These are phyloP conservation scores for Staurois parvus DNA, from an alignment of 2,797 vertebrate species.

Conservation along the genomic window DNA sequence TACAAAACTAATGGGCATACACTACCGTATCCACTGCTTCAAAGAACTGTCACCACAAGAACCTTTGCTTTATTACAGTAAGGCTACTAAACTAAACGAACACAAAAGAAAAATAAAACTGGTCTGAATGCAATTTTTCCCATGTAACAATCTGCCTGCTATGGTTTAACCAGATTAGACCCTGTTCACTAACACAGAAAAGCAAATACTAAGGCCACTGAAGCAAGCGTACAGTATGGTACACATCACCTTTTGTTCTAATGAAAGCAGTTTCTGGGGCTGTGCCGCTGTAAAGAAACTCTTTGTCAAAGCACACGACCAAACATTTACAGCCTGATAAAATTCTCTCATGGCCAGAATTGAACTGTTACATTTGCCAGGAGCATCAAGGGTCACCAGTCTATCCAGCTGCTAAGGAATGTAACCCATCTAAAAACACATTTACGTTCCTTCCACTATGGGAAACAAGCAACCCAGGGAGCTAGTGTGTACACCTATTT, in stretches of 20 bases:
- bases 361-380: constrained; percentile 7
- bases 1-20: too few relatives aligned
- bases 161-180: constrained; percentile 26
- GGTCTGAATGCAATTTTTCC: neutral
- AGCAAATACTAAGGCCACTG: constrained; percentile 5
- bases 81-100: too few relatives aligned
- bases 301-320: constrained; percentile 30
- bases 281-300: neutral
- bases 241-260: constrained; percentile 40
- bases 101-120: neutral
- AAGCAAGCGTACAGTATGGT: constrained; percentile 25
- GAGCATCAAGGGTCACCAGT: neutral
- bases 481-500: too few relatives aligned
- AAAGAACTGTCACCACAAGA: too few relatives aligned
- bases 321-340: constrained; percentile 25
- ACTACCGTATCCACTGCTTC: too few relatives aligned
- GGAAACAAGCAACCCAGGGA: neutral
- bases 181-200: constrained; percentile 26
- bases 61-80: too few relatives aligned
- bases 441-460: neutral
- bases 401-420: neutral
- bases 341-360: constrained; percentile 8
- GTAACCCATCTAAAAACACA: neutral
- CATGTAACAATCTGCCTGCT: constrained; percentile 9
- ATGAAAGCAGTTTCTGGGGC: constrained; percentile 21